Evolutionary conservation across 2,113 vertebrate genomes (phyloP).

Genomic region (Spea bombifrons): DNA sequence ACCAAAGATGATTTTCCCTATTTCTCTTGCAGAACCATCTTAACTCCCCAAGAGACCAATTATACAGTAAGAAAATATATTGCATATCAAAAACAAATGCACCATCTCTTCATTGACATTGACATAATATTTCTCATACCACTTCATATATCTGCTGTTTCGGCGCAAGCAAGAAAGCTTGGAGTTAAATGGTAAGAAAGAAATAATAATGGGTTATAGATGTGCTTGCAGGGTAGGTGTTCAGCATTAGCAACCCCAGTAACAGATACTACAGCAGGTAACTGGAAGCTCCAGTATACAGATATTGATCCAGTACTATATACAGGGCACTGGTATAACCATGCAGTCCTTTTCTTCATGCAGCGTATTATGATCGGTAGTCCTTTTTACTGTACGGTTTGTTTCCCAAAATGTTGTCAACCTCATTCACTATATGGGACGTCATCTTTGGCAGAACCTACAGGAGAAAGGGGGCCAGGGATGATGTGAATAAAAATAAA

Average conservation of each 20-base stretch:
- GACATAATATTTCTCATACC: not conserved
- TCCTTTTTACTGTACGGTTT: conserved; percentile 95
- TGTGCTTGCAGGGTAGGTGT: conserved; percentile 67
- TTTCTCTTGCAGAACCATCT: too few species aligned
- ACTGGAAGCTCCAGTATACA: conserved; percentile 61
- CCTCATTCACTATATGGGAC: conserved; percentile 87
- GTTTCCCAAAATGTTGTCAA: conserved; percentile 94
- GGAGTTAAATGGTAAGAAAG: conserved; percentile 59
- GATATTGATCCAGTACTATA: conserved; percentile 50
- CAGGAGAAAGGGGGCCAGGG: not conserved
- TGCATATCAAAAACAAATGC: conserved; percentile 29
- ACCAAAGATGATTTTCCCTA: too few species aligned
- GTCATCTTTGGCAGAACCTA: conserved; percentile 99
- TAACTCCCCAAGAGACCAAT: not conserved
- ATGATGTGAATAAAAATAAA: too few species aligned
- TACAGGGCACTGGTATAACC: conserved; percentile 56
- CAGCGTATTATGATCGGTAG: conserved; percentile 82
- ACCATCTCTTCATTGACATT: not conserved
- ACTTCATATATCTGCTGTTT: conserved; percentile 29
- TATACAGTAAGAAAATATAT: conserved; percentile 21
- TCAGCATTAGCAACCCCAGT: conserved; percentile 61
- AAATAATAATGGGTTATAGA: conserved; percentile 59
- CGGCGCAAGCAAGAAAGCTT: conserved; percentile 61
- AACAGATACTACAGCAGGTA: conserved; percentile 66
- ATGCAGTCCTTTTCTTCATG: conserved; percentile 65